Percentiles rank a stretch among this genome's conserved stretches.
phyloP scores from a whole-genome alignment of 35 echinoderm and acorn worm species.

The Acanthaster planci region DNA sequence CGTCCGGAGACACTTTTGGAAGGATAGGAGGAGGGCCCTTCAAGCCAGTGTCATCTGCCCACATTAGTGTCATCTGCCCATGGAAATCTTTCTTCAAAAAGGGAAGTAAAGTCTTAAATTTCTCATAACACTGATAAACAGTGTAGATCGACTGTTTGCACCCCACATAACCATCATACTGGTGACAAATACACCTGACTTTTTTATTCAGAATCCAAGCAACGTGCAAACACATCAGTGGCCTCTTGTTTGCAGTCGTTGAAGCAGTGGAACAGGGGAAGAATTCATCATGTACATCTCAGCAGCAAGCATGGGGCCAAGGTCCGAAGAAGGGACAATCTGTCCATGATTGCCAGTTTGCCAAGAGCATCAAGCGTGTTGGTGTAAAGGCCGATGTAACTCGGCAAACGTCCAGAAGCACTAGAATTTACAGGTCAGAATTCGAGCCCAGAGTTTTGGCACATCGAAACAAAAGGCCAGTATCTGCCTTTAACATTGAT shows the following conservation, averaged over 20 bases:
- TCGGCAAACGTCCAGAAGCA: conserved; percentile 10
- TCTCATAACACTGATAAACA: conserved; percentile 1
- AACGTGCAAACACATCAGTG: conserved; percentile 70
- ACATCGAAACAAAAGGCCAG: conserved; percentile 19
- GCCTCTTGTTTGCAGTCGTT: conserved; percentile 47
- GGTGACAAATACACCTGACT: not conserved
- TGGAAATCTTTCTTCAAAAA: too few relatives aligned
- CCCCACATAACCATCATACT: not conserved
- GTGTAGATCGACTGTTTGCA: not conserved
- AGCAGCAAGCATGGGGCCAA: conserved; percentile 48
- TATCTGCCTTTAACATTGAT: conserved; percentile 42
- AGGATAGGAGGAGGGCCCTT: too few relatives aligned
- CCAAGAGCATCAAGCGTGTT: conserved; percentile 51
- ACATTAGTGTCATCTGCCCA: too few relatives aligned
- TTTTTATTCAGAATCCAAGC: conserved; percentile 66
- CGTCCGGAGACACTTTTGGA: too few relatives aligned
- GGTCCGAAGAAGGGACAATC: conserved; percentile 50
- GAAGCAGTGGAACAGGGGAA: conserved; percentile 52
- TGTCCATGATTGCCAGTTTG: conserved; percentile 55
- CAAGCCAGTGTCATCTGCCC: too few relatives aligned
- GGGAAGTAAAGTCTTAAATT: too few relatives aligned
- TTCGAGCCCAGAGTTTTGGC: conserved; percentile 31
- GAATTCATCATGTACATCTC: conserved; percentile 47
- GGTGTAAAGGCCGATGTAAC: conserved; percentile 43
- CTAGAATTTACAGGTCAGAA: conserved; percentile 19